Base-by-base conservation (phyloP, 2,888 invertebrate species). In the Artemia sinica region DNA sequence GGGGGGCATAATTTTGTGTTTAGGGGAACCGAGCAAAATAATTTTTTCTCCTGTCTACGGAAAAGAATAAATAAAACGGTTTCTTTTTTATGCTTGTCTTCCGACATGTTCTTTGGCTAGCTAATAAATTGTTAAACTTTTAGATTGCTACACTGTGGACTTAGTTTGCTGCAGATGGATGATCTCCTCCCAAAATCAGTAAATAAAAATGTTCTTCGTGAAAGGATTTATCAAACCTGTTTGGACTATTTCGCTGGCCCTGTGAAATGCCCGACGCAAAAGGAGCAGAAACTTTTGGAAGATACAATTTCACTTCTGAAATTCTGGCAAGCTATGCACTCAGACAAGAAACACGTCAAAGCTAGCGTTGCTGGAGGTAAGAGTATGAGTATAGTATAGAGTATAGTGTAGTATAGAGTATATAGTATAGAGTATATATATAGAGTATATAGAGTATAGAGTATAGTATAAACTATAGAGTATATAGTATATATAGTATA, bases 321-420 rank as follows among this genome's bases (percentile, higher is more conserved):
- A 74, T 99, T 98, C 80, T 98, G 97, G 96, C 90, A 94, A 76
- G 85, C 88, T 7, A 88, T 97, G 84, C 91, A 94, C 76, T 89
- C 89, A 2, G 93, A 93, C 75, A 93, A 91, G 80, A 93, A 92
- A 77, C 91, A 93, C 77, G 80, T 92, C 74, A 86, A 88, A 78
- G 85, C 85, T 68, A 88, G 86, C 71, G 88, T 88, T 75, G 86
- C 91, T 72, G 89, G 88, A 14, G 87, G 88, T 83, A 74, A 78
- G 18, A 18, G 18, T 18, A 18, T 18, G 18, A 1, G 18, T 18
- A 18, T 18, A 18, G 18, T 18, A 18, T 18, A 18, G 18, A 18
- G 18, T 18, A 18, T 18, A 18, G 1, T 18, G 1, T 18, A 18
- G 1, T 18, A 18, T 18, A 18, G 18, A 18, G 18, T 18, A 18